Percentiles rank a stretch among this genome's conserved stretches.
These are phyloP conservation scores for Ctenochaetus hawaiiensis DNA, from an alignment of 2,797 vertebrate species.

Conservation along the genomic window DNA sequence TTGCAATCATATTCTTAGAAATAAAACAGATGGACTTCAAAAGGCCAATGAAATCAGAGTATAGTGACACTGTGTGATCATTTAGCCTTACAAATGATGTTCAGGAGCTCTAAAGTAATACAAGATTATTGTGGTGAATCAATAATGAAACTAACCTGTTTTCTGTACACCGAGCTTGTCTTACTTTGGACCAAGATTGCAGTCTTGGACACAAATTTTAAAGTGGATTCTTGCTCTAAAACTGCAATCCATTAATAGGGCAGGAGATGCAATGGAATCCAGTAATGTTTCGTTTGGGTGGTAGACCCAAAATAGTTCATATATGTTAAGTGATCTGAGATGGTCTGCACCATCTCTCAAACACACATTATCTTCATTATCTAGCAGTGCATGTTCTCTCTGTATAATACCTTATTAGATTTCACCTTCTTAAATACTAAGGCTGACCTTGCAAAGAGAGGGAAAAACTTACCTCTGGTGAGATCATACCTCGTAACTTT, in stretches of 20 bases:
- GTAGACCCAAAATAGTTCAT: slow-evolving; percentile 81
- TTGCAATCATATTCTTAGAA: slow-evolving; percentile 65
- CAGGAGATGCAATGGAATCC: slow-evolving; percentile 74
- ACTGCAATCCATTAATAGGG: slow-evolving; percentile 69
- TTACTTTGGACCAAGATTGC: slow-evolving; percentile 83
- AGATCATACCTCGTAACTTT: slow-evolving; percentile 24
- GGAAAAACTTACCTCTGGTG: slow-evolving; percentile 8
- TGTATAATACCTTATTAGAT: slow-evolving; percentile 51
- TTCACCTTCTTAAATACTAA: slow-evolving; percentile 35
- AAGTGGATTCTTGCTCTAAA: slow-evolving; percentile 73
- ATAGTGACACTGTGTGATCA: slow-evolving; percentile 79
- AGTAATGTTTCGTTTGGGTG: slow-evolving; percentile 82
- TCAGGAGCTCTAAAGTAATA: slow-evolving; percentile 83
- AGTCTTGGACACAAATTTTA: slow-evolving; percentile 69
- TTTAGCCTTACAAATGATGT: slow-evolving; percentile 65
- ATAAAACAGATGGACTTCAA: slow-evolving; percentile 67
- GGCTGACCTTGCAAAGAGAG: slow-evolving; percentile 47
- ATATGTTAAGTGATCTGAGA: slow-evolving; percentile 82
- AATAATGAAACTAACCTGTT: slow-evolving; percentile 87
- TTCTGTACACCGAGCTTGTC: slow-evolving; percentile 81
- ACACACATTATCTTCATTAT: slow-evolving; percentile 48
- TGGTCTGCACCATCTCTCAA: slow-evolving; percentile 70
- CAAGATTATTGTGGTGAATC: slow-evolving; percentile 87
- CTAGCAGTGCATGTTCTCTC: slow-evolving; percentile 55
- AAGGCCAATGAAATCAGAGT: slow-evolving; percentile 73